These are phyloP conservation scores for Drosophila prolongata DNA, from an alignment of 2,888 invertebrate genomes.

Conservation along the genomic window DNA sequence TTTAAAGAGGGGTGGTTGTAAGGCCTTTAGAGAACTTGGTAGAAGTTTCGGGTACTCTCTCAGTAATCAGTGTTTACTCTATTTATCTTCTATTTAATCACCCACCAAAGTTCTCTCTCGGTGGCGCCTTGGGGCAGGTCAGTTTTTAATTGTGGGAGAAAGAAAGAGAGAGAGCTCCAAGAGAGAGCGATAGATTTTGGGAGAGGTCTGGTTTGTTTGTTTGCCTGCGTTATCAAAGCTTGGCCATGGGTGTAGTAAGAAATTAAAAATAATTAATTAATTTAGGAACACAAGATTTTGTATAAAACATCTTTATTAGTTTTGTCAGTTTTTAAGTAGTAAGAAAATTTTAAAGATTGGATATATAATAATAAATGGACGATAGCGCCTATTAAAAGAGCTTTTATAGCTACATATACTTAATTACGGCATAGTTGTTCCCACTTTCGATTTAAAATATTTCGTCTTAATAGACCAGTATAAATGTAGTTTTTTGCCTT, in stretches of 20 bases:
- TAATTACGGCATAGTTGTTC: too few species aligned
- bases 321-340: too few species aligned
- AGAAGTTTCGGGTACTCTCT: constrained; percentile 30
- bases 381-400: too few species aligned
- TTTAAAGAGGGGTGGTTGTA: constrained; percentile 22
- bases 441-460: too few species aligned
- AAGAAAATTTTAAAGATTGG: too few species aligned
- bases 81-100: constrained; percentile 14
- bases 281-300: too few species aligned
- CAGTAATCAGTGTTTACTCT: constrained; percentile 1
- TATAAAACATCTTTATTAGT: too few species aligned
- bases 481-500: not conserved
- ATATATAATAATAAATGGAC: too few species aligned
- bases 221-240: too few species aligned
- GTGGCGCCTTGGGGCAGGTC: constrained; percentile 36
- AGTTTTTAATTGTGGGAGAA: constrained; percentile 13
- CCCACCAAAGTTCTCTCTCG: not conserved
- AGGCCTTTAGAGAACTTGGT: not conserved
- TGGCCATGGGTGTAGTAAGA: constrained; percentile 2
- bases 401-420: too few species aligned
- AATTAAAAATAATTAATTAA: not conserved
- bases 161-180: constrained; percentile 2
- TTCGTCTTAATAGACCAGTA: too few species aligned
- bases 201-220: not conserved
- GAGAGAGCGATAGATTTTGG: not conserved